Evolutionary conservation across 2,113 vertebrate species (phyloP).

Genomic region (Anolis sagrei): DNA sequence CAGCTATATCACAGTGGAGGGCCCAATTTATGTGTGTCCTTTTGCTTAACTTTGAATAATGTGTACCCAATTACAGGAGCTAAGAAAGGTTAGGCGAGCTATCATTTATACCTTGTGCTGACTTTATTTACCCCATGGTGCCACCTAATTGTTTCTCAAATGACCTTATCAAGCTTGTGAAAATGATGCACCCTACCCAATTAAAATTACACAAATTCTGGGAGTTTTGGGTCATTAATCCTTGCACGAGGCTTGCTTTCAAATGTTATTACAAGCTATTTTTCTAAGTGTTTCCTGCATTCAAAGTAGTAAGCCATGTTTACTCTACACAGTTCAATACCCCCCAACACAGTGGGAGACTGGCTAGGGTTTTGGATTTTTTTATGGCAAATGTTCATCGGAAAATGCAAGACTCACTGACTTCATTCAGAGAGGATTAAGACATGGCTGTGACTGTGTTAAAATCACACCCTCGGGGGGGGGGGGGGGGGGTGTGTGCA

Average conservation of each 20-base stretch:
- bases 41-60: conserved; percentile 71
- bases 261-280: conserved; percentile 61
- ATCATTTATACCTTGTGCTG: conserved; percentile 61
- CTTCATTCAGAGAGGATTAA: neutral
- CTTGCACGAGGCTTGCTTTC: conserved; percentile 55
- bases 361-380: too few relatives aligned
- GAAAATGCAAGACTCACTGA: too few relatives aligned
- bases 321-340: neutral
- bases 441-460: neutral
- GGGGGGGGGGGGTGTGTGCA: too few relatives aligned
- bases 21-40: conserved; percentile 56
- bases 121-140: conserved; percentile 62
- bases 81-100: conserved; percentile 53
- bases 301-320: conserved; percentile 41
- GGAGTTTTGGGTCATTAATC: conserved; percentile 64
- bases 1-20: conserved; percentile 44
- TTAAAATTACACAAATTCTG: conserved; percentile 61
- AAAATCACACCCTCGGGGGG: neutral
- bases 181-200: conserved; percentile 62
- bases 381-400: too few relatives aligned
- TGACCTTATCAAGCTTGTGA: conserved; percentile 71
- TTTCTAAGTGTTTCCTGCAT: conserved; percentile 43
- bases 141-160: conserved; percentile 73
- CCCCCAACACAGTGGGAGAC: too few relatives aligned
- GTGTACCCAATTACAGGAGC: conserved; percentile 56